phyloP scores from a whole-genome alignment of 1,140 invertebrate genomes.

The Euwallacea fornicatus region DNA sequence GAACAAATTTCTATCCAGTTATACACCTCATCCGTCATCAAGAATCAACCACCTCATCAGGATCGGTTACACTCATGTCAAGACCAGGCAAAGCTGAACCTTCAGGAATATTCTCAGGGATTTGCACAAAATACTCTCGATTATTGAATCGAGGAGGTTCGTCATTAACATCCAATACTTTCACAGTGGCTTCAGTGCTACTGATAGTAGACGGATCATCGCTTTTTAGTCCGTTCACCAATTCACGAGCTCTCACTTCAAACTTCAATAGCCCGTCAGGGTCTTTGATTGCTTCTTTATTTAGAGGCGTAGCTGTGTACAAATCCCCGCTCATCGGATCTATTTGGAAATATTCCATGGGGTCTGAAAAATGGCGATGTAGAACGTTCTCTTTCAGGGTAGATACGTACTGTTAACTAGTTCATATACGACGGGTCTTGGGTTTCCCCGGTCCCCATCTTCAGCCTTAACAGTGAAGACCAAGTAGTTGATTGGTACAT shows the following conservation, averaged over 20 bases:
- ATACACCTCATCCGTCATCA: too few species aligned
- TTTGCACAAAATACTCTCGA: constrained; percentile 76
- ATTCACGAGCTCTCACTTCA: constrained; percentile 71
- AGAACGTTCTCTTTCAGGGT: not conserved
- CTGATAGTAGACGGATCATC: constrained; percentile 69
- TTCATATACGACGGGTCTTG: constrained; percentile 76
- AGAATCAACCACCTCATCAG: constrained; percentile 67
- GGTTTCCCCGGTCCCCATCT: constrained; percentile 80
- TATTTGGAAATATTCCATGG: constrained; percentile 82
- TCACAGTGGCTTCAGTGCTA: constrained; percentile 74
- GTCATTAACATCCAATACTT: constrained; percentile 92
- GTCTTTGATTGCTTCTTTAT: constrained; percentile 78
- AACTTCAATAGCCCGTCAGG: constrained; percentile 77
- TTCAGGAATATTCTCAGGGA: constrained; percentile 79
- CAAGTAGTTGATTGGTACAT: constrained; percentile 80
- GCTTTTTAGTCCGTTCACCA: constrained; percentile 70
- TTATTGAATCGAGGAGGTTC: constrained; percentile 83
- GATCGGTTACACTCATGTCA: constrained; percentile 84
- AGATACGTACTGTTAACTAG: constrained; percentile 73
- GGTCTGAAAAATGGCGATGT: constrained; percentile 63
- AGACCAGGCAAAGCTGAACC: constrained; percentile 80
- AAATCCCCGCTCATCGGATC: constrained; percentile 78
- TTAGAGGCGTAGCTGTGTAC: constrained; percentile 78
- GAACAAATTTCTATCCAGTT: not conserved
- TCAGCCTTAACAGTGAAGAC: constrained; percentile 77